phyloP scores from a whole-genome alignment of 1,140 invertebrate genomes.

The Thaumetopoea pityocampa region DNA sequence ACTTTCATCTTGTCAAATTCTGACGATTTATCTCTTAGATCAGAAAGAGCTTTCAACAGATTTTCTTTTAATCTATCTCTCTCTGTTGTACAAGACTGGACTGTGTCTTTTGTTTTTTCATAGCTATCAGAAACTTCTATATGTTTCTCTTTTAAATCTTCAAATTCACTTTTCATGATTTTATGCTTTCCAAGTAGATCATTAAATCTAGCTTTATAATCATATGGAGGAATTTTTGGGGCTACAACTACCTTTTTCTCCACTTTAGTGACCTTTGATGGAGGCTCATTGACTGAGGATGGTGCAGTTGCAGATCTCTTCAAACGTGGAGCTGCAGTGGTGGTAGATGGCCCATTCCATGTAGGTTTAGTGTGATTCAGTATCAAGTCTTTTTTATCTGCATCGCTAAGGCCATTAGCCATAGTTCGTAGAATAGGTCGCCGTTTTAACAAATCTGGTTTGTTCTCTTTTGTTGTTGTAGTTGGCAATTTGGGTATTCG shows the following conservation, averaged over 20 bases:
- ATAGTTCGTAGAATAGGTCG: conserved; percentile 40
- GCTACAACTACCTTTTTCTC: conserved; percentile 51
- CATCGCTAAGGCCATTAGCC: conserved; percentile 51
- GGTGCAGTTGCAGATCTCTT: conserved; percentile 57
- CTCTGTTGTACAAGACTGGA: conserved; percentile 39
- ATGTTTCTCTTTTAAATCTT: conserved; percentile 73
- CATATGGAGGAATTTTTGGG: conserved; percentile 76
- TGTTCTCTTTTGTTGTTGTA: conserved; percentile 52
- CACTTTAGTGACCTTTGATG: conserved; percentile 43
- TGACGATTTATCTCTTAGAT: conserved; percentile 48
- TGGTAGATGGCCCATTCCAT: conserved; percentile 24
- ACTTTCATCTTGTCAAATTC: conserved; percentile 54
- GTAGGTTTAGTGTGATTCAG: conserved; percentile 57
- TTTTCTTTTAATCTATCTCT: conserved; percentile 57
- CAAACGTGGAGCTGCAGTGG: conserved; percentile 41
- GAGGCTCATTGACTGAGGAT: conserved; percentile 27
- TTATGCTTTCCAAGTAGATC: conserved; percentile 78
- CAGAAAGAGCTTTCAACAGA: conserved; percentile 43
- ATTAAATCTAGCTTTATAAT: conserved; percentile 78
- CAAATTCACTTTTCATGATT: conserved; percentile 70
- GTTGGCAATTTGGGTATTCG: conserved; percentile 58
- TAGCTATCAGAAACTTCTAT: conserved; percentile 69
- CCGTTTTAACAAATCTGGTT: conserved; percentile 36
- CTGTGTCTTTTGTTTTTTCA: conserved; percentile 68
- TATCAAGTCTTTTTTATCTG: conserved; percentile 56